These are phyloP conservation scores for Ips typographus DNA, from an alignment of 1,140 invertebrate genomes.

Conservation along the genomic window DNA sequence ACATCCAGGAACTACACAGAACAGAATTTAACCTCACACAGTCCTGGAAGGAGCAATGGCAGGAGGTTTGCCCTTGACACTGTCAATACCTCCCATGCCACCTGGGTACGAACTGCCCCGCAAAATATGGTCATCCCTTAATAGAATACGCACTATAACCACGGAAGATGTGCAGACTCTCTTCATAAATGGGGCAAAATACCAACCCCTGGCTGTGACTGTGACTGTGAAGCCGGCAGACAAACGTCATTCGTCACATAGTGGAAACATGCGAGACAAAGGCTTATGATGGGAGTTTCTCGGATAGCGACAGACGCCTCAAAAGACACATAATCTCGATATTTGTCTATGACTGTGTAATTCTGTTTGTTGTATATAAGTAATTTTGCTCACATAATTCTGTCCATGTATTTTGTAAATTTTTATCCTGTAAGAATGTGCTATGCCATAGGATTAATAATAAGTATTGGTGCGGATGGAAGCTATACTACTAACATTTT, in stretches of 20 bases:
- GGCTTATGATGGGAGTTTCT: too few species aligned
- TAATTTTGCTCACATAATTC: too few species aligned
- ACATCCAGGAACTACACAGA: not conserved
- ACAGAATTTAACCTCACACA: not conserved
- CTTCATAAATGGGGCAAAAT: not conserved
- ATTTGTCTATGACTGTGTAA: too few species aligned
- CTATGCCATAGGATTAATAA: too few species aligned
- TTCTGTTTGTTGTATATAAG: too few species aligned
- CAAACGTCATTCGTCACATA: constrained; percentile 1
- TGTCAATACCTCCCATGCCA: not conserved
- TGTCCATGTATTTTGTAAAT: too few species aligned
- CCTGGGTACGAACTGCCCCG: constrained; percentile 5
- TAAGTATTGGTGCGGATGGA: too few species aligned
- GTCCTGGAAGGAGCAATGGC: not conserved
- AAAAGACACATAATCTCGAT: too few species aligned
- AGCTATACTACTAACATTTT: too few species aligned
- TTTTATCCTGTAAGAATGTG: too few species aligned
- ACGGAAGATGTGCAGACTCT: constrained; percentile 2
- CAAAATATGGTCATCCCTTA: constrained; percentile 5
- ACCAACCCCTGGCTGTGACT: not conserved
- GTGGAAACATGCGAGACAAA: not conserved
- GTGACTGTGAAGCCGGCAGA: not conserved
- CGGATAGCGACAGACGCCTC: too few species aligned
- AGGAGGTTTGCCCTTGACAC: not conserved
- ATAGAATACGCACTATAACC: constrained; percentile 15